Conservation (phyloP, 2,888 invertebrate genomes). For the Agrotis clavis region DNA sequence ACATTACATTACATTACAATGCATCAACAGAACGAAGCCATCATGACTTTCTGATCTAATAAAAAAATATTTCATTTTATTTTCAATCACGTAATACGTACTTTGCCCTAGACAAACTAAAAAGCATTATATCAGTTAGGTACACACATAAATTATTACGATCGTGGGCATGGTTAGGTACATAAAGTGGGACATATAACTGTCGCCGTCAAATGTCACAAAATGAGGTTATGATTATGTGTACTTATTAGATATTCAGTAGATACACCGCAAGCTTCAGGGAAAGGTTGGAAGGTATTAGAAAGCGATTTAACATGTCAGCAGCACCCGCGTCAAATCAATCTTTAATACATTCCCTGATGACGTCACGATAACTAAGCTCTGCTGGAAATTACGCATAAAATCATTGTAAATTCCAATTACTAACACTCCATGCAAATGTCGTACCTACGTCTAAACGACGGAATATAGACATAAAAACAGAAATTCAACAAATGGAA, state of each 20-base stretch:
- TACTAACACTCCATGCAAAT: slow-evolving; percentile 33
- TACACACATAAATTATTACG: slow-evolving; percentile 29
- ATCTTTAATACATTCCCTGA: slow-evolving; percentile 46
- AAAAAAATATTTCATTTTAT: not conserved
- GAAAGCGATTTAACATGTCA: slow-evolving; percentile 41
- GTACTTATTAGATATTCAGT: slow-evolving; percentile 50
- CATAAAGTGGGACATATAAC: slow-evolving; percentile 13
- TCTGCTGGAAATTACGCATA: slow-evolving; percentile 35
- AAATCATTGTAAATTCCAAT: slow-evolving; percentile 29
- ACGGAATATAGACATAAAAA: slow-evolving; percentile 14
- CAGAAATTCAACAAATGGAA: slow-evolving; percentile 33
- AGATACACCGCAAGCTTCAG: slow-evolving; percentile 29
- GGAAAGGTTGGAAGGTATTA: slow-evolving; percentile 33
- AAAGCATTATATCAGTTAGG: slow-evolving; percentile 4
- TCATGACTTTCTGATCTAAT: not conserved
- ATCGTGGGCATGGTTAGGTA: not conserved
- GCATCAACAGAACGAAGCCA: not conserved
- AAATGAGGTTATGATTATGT: slow-evolving; percentile 36
- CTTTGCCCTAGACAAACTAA: slow-evolving; percentile 8
- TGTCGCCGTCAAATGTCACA: slow-evolving; percentile 32
- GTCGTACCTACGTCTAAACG: slow-evolving; percentile 25
- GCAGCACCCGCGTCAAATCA: slow-evolving; percentile 41
- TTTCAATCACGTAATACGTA: not conserved
- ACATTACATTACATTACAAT: not conserved
- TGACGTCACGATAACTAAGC: slow-evolving; percentile 31